These are phyloP conservation scores for Scaptomyza montana DNA, from an alignment of 1,140 invertebrate genomes.

Conservation along the genomic window DNA sequence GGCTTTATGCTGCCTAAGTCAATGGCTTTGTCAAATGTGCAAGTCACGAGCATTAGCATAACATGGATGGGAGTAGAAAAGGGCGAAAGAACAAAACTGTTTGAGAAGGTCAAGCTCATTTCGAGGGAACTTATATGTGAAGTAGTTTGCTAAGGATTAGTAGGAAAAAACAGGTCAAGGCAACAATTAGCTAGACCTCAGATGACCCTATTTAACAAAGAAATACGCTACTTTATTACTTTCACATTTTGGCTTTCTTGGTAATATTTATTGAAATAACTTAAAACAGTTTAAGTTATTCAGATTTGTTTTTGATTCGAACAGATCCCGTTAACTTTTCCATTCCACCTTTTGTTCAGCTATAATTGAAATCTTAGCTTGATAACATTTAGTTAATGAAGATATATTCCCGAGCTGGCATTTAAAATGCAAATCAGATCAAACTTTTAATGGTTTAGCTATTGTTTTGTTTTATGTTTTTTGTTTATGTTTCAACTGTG, in stretches of 20 bases:
- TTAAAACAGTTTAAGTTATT: no score
- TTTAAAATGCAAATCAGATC: constrained; percentile 45
- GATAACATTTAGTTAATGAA: constrained; percentile 18
- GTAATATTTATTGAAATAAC: no score
- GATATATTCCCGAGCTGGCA: constrained; percentile 20
- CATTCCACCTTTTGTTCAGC: constrained; percentile 18
- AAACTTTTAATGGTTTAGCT: constrained; percentile 34
- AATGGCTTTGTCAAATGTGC: constrained; percentile 37
- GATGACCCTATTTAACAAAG: neutral
- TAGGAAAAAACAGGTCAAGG: neutral
- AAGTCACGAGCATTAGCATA: constrained; percentile 16
- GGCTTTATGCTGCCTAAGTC: constrained; percentile 1
- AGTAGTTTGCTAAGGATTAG: neutral
- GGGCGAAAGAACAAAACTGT: neutral
- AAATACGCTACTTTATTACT: neutral
- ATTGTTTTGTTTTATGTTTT: neutral
- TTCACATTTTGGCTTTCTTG: neutral
- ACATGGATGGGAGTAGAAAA: neutral
- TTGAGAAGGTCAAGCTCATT: constrained; percentile 48
- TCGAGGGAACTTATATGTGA: neutral
- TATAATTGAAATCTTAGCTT: constrained; percentile 39
- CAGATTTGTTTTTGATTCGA: no score
- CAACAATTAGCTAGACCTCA: no score
- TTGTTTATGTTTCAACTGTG: neutral
- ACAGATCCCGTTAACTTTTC: neutral